phyloP scores from a whole-genome alignment of 35 echinoderm and acorn worm genomes.

The Apostichopus californicus region DNA sequence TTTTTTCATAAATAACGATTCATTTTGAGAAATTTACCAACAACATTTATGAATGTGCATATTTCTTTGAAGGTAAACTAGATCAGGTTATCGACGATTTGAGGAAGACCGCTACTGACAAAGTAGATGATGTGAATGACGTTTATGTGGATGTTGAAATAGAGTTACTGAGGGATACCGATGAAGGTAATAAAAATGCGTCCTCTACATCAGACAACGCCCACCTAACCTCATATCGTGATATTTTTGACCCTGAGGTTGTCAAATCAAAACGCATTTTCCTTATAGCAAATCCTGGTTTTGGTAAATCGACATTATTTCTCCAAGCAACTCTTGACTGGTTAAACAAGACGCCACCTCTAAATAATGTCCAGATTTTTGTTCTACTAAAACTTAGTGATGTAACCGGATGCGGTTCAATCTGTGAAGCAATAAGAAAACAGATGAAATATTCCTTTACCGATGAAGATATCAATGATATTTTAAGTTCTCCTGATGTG shows the following conservation, averaged over 20 bases:
- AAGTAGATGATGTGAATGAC: background rate
- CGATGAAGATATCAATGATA: background rate
- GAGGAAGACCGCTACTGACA: background rate
- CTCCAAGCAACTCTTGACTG: background rate
- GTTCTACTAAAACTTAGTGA: background rate
- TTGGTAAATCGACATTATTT: background rate
- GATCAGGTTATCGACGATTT: background rate
- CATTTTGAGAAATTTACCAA: too few relatives aligned
- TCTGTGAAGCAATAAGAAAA: background rate
- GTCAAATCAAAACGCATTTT: background rate
- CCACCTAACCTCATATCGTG: background rate
- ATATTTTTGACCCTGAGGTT: background rate
- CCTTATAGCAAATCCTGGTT: background rate
- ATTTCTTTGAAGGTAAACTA: too few relatives aligned
- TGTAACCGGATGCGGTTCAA: background rate
- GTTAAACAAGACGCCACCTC: background rate
- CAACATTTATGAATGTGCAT: too few relatives aligned
- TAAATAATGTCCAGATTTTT: background rate
- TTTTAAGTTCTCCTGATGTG: background rate
- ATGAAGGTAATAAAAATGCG: background rate
- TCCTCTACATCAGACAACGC: background rate
- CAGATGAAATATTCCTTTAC: background rate
- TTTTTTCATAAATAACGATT: too few relatives aligned
- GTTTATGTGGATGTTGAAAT: slow-evolving; percentile 8
- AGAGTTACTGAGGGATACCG: background rate